These are phyloP conservation scores for Campylomormyrus numenius DNA, from an alignment of 2,113 vertebrate species.

Conservation along the genomic window DNA sequence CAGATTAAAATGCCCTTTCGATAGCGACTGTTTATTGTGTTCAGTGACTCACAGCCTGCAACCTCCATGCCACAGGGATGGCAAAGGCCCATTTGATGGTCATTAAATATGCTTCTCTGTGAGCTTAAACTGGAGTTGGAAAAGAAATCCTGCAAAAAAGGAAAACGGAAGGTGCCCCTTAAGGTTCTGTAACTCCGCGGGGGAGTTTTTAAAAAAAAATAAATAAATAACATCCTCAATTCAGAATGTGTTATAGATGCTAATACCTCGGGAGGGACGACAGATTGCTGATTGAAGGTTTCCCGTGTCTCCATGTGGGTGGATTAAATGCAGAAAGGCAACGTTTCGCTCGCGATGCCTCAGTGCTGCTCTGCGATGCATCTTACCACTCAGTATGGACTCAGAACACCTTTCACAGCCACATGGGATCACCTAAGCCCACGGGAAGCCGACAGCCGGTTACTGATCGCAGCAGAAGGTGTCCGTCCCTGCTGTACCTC, in stretches of 20 bases:
- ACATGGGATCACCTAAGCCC: neutral
- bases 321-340: neutral
- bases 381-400: neutral
- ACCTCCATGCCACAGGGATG: neutral
- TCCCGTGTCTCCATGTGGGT: neutral
- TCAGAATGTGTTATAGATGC: slow-evolving; percentile 3
- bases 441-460: neutral
- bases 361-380: neutral
- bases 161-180: neutral
- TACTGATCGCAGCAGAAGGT: neutral
- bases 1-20: neutral
- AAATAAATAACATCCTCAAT: neutral
- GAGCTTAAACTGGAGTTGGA: neutral
- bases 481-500: neutral
- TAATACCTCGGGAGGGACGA: neutral
- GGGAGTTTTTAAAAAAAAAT: neutral
- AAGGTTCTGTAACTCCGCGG: neutral
- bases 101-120: neutral
- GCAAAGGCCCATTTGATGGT: neutral
- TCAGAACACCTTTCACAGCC: neutral
- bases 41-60: neutral
- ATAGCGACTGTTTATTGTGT: neutral
- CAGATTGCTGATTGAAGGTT: neutral
- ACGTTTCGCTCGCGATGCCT: neutral
- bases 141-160: neutral